Evolutionary conservation across 1,140 invertebrate species (phyloP).

Genomic region (Probaryconus sp.): DNA sequence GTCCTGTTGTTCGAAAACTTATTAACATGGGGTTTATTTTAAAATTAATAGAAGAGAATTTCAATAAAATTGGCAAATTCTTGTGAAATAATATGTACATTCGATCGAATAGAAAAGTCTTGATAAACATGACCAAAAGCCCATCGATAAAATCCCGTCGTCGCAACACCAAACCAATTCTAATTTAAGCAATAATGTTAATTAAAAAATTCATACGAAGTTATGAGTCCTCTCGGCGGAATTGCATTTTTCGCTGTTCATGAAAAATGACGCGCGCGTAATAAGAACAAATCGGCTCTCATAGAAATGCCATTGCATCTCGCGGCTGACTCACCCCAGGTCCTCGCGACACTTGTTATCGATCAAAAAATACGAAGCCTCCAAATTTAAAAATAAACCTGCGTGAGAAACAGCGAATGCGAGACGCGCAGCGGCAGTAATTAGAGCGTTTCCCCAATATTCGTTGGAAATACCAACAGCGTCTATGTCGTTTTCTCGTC

Average conservation of each 20-base stretch:
- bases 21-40: too few relatives aligned
- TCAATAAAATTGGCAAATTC: not conserved
- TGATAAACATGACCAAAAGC: conserved; percentile 8
- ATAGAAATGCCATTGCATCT: conserved; percentile 51
- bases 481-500: conserved; percentile 19
- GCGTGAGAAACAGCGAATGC: conserved; percentile 60
- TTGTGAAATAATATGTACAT: conserved; percentile 19
- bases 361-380: conserved; percentile 60
- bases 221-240: conserved; percentile 8
- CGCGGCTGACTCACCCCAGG: too few relatives aligned
- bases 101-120: not conserved
- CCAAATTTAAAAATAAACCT: conserved; percentile 64
- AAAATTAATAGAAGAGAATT: too few relatives aligned
- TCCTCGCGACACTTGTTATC: conserved; percentile 63
- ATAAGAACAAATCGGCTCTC: conserved; percentile 20
- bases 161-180: conserved; percentile 1
- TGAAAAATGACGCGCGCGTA: conserved; percentile 19
- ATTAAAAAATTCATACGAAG: conserved; percentile 55
- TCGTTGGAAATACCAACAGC: conserved; percentile 57
- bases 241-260: conserved; percentile 7
- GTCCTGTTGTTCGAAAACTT: too few relatives aligned
- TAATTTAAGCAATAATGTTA: conserved; percentile 46
- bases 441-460: conserved; percentile 61
- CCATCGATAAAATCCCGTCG: not conserved
- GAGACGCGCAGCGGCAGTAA: conserved; percentile 60